These are phyloP conservation scores for Aphrophora alni DNA, from an alignment of 2,888 invertebrate genomes.

Conservation along the genomic window DNA sequence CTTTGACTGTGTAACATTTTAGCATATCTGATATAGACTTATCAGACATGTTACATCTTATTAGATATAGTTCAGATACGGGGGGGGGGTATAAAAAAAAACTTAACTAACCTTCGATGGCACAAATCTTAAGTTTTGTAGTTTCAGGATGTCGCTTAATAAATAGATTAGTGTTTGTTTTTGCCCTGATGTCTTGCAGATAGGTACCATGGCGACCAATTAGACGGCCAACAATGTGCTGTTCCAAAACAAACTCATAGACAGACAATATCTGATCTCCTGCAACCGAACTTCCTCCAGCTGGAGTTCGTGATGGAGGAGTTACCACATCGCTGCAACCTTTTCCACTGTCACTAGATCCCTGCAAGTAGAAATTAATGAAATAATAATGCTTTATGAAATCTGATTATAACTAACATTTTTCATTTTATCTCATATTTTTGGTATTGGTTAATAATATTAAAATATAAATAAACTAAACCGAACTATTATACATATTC, in stretches of 20 bases:
- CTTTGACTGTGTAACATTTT: too few species aligned
- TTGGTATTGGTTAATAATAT: too few species aligned
- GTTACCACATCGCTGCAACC: conserved; percentile 77
- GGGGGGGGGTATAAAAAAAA: too few species aligned
- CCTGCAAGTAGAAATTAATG: conserved; percentile 57
- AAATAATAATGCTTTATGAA: too few species aligned
- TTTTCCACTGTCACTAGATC: conserved; percentile 84
- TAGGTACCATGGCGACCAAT: conserved; percentile 85
- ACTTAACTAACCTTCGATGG: conserved; percentile 71
- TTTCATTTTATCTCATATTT: too few species aligned
- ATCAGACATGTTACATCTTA: too few species aligned
- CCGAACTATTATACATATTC: too few species aligned
- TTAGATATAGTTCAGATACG: too few species aligned
- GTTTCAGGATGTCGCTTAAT: conserved; percentile 80
- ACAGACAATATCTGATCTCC: conserved; percentile 56
- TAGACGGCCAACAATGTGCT: conserved; percentile 79
- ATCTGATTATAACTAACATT: background rate
- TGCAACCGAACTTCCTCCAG: conserved; percentile 59
- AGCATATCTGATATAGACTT: too few species aligned
- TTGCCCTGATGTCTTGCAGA: conserved; percentile 79
- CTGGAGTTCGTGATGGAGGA: conserved; percentile 64
- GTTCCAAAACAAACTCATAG: conserved; percentile 79
- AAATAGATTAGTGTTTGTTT: conserved; percentile 78
- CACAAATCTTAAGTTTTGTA: conserved; percentile 80
- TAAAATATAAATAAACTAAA: too few species aligned